These are phyloP conservation scores for Drosophila mimica DNA, from an alignment of 2,888 invertebrate genomes.

Conservation along the genomic window DNA sequence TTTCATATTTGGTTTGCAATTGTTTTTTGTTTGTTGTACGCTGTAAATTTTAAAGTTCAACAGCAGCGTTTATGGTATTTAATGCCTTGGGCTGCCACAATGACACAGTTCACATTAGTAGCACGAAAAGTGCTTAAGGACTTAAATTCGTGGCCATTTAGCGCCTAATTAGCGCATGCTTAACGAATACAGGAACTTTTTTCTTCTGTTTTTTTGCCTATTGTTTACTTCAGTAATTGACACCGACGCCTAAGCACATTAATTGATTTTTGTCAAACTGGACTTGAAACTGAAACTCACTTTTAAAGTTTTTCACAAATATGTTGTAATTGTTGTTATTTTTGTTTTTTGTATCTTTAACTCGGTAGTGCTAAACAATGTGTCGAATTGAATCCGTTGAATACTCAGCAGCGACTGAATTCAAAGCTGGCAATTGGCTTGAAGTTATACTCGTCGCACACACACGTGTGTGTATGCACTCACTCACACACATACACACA, in stretches of 20 bases:
- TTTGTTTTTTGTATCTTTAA: constrained; percentile 10
- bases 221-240: constrained; percentile 29
- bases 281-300: constrained; percentile 56
- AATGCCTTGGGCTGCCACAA: constrained; percentile 17
- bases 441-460: constrained; percentile 79
- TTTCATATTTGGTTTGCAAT: constrained; percentile 14
- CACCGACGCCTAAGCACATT: constrained; percentile 6
- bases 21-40: constrained; percentile 24
- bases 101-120: constrained; percentile 28
- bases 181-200: constrained; percentile 33
- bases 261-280: neutral
- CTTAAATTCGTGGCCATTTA: constrained; percentile 24
- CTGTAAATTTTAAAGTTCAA: constrained; percentile 58
- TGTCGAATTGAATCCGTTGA: constrained; percentile 75
- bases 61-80: constrained; percentile 19
- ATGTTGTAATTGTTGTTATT: constrained; percentile 9
- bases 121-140: constrained; percentile 22
- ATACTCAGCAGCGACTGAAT: constrained; percentile 82
- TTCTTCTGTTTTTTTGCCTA: neutral
- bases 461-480: constrained; percentile 12
- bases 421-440: constrained; percentile 73
- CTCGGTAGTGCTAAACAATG: constrained; percentile 7
- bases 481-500: neutral
- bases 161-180: constrained; percentile 39
- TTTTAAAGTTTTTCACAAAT: constrained; percentile 35